Conservation (phyloP, 2,797 vertebrate species). For the Pantherophis vulpinus region DNA sequence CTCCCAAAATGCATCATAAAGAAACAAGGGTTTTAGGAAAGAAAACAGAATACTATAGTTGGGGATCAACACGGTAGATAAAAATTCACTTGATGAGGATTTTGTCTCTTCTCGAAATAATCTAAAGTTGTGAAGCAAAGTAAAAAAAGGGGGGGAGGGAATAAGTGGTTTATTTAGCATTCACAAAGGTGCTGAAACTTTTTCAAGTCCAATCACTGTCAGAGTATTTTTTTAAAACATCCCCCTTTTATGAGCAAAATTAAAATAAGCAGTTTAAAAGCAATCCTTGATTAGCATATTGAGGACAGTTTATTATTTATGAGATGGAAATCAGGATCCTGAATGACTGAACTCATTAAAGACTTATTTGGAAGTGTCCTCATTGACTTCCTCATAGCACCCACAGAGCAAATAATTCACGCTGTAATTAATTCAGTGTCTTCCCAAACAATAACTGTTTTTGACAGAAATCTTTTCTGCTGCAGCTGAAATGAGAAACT, state of each 20-base stretch:
- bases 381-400: conserved; percentile 57
- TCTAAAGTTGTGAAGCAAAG: conserved; percentile 19
- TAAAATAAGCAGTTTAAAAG: conserved; percentile 63
- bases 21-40: neutral
- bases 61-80: neutral
- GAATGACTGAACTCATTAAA: conserved; percentile 67
- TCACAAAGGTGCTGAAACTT: conserved; percentile 4
- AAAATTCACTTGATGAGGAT: conserved; percentile 17
- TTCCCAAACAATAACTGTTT: conserved; percentile 59
- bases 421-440: conserved; percentile 58
- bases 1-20: neutral
- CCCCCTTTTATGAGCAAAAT: conserved; percentile 42
- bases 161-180: neutral
- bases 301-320: conserved; percentile 70
- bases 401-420: conserved; percentile 60
- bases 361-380: conserved; percentile 54
- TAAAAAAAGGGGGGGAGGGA: neutral
- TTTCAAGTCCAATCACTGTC: conserved; percentile 8
- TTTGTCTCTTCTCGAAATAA: neutral
- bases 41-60: neutral
- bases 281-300: conserved; percentile 63
- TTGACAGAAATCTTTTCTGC: conserved; percentile 48
- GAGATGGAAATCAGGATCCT: conserved; percentile 69
- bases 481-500: conserved; percentile 48
- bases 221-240: conserved; percentile 39